Evolutionary conservation across 2,113 vertebrate species (phyloP).

Genomic region (Microcebus griseorufus): DNA sequence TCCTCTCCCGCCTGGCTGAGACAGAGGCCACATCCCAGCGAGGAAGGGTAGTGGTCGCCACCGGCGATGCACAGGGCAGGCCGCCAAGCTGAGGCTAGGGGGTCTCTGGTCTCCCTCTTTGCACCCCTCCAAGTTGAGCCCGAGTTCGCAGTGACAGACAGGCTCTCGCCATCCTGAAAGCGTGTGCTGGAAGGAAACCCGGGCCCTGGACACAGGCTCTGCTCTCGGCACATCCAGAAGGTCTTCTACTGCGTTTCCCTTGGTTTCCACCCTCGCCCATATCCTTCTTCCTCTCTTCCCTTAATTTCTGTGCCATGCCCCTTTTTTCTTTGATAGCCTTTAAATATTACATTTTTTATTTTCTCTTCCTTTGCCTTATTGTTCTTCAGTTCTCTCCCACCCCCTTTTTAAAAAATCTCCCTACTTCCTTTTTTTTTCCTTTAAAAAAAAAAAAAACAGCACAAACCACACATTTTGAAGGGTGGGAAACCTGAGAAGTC

Average conservation of each 20-base stretch:
- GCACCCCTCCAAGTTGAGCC: not conserved
- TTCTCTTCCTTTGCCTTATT: not conserved
- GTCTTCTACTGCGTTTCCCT: not conserved
- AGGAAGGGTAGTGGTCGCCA: not conserved
- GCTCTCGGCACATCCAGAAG: not conserved
- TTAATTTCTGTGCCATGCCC: not conserved
- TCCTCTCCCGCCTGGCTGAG: not conserved
- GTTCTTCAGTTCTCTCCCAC: not conserved
- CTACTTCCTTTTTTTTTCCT: not conserved
- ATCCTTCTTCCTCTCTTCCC: not conserved
- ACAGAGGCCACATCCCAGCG: not conserved
- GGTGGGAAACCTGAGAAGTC: conserved; percentile 2
- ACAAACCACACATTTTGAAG: not conserved
- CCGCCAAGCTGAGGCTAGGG: too few relatives aligned
- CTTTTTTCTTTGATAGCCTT: not conserved
- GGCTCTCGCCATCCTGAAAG: not conserved
- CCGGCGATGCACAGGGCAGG: not conserved
- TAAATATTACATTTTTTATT: not conserved
- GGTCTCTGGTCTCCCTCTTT: not conserved
- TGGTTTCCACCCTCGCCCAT: not conserved
- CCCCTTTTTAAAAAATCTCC: not conserved
- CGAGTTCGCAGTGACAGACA: not conserved
- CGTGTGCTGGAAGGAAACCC: not conserved
- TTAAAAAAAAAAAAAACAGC: not conserved
- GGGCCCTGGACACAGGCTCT: not conserved